Evolutionary conservation across 2,797 vertebrate species (phyloP).

Genomic region (Synaphobranchus kaupii): DNA sequence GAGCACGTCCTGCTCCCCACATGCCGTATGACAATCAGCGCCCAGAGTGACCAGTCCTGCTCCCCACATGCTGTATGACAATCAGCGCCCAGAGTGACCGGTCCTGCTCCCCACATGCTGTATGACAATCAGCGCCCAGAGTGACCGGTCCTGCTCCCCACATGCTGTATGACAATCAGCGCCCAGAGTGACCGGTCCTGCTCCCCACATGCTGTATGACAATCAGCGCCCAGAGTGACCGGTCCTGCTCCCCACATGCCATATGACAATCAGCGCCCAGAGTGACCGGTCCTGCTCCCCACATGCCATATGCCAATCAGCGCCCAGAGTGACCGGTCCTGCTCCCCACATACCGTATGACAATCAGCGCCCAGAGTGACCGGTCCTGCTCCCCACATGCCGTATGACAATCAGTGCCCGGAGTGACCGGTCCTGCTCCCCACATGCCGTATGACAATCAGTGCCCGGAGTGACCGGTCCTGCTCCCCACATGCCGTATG

Average conservation of each 20-base stretch:
- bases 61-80: too few relatives aligned
- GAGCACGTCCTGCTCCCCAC: not conserved
- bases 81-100: not conserved
- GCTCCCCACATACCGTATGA: not conserved
- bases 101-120: not conserved
- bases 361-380: too few relatives aligned
- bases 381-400: not conserved
- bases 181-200: too few relatives aligned
- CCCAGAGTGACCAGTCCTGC: too few relatives aligned
- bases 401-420: not conserved
- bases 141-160: not conserved
- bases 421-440: not conserved
- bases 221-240: too few relatives aligned
- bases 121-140: not conserved
- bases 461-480: too few relatives aligned
- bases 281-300: not conserved
- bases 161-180: not conserved
- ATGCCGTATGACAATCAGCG: not conserved
- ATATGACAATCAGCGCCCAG: not conserved
- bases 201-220: not conserved
- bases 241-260: not conserved
- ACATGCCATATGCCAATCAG: not conserved
- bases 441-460: not conserved
- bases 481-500: not conserved
- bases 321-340: too few relatives aligned